phyloP scores from a whole-genome alignment of 2,113 vertebrate genomes.

The chimpanzee (Pan troglodytes) region NHGRI_mPanTro3-v2.1_pri NC_072410.2:77325001-77325500 shows the following conservation, averaged over 20 bases:
- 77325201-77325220: not conserved
- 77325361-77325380: slow-evolving; percentile 61
- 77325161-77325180: not conserved
- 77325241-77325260: not conserved
- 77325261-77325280: not conserved
- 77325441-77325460: slow-evolving; percentile 67
- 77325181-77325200: not conserved
- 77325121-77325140: not conserved
- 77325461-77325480: slow-evolving; percentile 67
- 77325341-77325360: slow-evolving; percentile 62
- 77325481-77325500: slow-evolving; percentile 68
- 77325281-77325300: slow-evolving; percentile 25
- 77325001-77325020: not conserved
- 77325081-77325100: not conserved
- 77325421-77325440: slow-evolving; percentile 74
- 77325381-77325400: slow-evolving; percentile 56
- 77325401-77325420: slow-evolving; percentile 66
- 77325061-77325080: not conserved
- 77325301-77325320: slow-evolving; percentile 45
- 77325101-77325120: not conserved
- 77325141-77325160: not conserved
- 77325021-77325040: not conserved
- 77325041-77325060: not conserved
- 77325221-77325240: not conserved
- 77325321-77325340: slow-evolving; percentile 52